Conservation (phyloP, 2,797 vertebrate species). For the Alosa sapidissima region DNA sequence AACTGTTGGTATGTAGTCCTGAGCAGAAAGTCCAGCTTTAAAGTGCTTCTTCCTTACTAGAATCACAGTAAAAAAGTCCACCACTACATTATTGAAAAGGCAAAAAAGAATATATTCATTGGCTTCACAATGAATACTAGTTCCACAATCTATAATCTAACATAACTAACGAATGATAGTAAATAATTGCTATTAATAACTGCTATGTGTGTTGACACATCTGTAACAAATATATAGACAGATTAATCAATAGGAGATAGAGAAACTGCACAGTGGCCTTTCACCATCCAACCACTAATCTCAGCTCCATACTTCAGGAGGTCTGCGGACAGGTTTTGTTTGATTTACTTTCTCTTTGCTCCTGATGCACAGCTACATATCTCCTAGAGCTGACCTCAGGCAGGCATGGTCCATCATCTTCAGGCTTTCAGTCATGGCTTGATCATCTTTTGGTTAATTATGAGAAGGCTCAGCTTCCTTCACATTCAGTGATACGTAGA, state of each 20-base stretch:
- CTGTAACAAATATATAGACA: not conserved
- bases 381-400: not conserved
- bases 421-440: not conserved
- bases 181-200: not conserved
- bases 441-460: not conserved
- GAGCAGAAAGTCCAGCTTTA: not conserved
- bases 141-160: not conserved
- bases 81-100: not conserved
- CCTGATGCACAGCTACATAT: not conserved
- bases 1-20: conserved; percentile 1
- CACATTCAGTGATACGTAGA: not conserved
- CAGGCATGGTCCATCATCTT: not conserved
- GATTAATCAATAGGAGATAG: not conserved
- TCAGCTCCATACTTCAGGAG: not conserved
- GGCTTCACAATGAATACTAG: not conserved
- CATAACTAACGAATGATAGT: not conserved
- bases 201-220: not conserved
- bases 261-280: too few relatives aligned
- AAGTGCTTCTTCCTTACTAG: not conserved
- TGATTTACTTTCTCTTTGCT: not conserved
- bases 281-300: not conserved
- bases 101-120: not conserved
- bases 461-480: not conserved
- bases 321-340: not conserved
- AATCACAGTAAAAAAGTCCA: not conserved